Evolutionary conservation across 2,113 vertebrate genomes (phyloP).

Genomic region (Salvelinus sp.): DNA sequence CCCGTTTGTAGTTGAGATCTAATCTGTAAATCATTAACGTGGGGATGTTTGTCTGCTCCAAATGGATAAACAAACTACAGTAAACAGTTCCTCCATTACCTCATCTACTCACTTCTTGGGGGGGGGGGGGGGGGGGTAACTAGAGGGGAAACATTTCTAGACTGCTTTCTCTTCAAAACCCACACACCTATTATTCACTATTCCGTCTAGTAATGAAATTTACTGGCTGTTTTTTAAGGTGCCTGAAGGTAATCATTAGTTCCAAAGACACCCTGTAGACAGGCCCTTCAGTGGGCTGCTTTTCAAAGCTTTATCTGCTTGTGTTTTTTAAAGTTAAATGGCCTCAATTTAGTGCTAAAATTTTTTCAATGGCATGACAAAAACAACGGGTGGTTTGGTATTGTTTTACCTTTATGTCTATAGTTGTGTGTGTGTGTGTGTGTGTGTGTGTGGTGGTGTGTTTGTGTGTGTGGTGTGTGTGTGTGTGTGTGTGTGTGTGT

Average conservation of each 20-base stretch:
- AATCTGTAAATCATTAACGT: slow-evolving; percentile 81
- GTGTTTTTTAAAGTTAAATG: slow-evolving; percentile 19
- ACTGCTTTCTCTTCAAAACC: slow-evolving; percentile 46
- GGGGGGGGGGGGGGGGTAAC: not conserved
- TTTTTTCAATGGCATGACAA: no score
- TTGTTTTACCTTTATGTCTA: no score
- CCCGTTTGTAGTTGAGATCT: not conserved
- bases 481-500: slow-evolving; percentile 3
- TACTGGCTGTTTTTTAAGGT: slow-evolving; percentile 23
- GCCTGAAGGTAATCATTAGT: no score
- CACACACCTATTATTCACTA: slow-evolving; percentile 64
- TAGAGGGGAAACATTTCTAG: slow-evolving; percentile 47
- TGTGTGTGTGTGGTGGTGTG: not conserved
- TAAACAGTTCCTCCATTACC: no score
- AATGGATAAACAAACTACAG: slow-evolving; percentile 74
- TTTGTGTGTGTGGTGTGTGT: not conserved
- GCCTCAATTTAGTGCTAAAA: not conserved
- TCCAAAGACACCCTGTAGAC: no score
- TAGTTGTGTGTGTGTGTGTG: not conserved
- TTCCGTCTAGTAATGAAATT: slow-evolving; percentile 59
- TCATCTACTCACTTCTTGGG: not conserved
- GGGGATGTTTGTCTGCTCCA: slow-evolving; percentile 80
- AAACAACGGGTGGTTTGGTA: no score
- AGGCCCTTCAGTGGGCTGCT: no score
- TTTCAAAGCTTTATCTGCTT: no score